These are phyloP conservation scores for Chymomyza costata DNA, from an alignment of 1,140 invertebrate genomes.

Conservation along the genomic window DNA sequence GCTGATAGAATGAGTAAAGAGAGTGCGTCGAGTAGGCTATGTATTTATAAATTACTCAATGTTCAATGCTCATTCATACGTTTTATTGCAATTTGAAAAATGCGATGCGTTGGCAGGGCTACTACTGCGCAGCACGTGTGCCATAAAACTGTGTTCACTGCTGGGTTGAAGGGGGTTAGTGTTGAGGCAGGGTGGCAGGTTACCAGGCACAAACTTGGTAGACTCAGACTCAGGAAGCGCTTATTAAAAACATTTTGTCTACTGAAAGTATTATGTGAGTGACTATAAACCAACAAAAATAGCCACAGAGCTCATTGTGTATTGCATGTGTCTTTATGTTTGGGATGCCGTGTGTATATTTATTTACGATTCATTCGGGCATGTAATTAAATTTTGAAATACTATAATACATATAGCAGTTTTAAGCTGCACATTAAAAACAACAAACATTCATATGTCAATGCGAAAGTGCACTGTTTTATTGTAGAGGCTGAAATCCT, in stretches of 20 bases:
- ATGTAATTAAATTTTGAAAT: conserved; percentile 63
- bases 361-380: conserved; percentile 53
- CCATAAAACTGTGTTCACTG: not conserved
- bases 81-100: conserved; percentile 64
- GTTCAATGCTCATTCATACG: conserved; percentile 56
- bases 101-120: conserved; percentile 38
- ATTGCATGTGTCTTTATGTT: conserved; percentile 14
- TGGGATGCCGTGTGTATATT: conserved; percentile 23
- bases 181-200: not conserved
- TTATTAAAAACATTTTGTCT: conserved; percentile 70
- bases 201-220: no score
- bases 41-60: conserved; percentile 62
- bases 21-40: conserved; percentile 2
- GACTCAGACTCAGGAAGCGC: conserved; percentile 25
- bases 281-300: no score
- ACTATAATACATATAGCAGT: conserved; percentile 22
- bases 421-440: conserved; percentile 33
- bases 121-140: conserved; percentile 37
- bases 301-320: no score
- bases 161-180: not conserved
- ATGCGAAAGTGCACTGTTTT: not conserved
- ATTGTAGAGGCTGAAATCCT: not conserved
- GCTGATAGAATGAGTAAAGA: conserved; percentile 17
- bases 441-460: conserved; percentile 12
- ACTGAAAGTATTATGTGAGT: no score